Base-by-base conservation (phyloP, 2,888 invertebrate species). In the Pterostichus madidus region DNA sequence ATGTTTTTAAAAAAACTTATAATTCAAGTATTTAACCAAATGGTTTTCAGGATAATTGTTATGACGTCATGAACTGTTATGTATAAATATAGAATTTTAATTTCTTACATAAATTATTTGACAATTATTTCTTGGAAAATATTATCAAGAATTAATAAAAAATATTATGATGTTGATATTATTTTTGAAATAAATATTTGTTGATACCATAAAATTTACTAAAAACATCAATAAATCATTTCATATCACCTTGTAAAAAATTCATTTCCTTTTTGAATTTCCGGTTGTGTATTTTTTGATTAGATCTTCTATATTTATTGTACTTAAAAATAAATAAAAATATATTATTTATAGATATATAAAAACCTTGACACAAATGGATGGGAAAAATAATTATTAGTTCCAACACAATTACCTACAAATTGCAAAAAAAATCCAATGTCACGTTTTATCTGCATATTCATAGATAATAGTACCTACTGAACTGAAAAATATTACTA, bases 361-460 rank as follows among this genome's bases (percentile, higher is more conserved):
- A 44, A 4, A 24, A 64, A 15, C 68, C 68, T 71, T 71, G 68
- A 17, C 68, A 71, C 11, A 71, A 17, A 71, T 71, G 2, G 68
- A 71, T 71, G 68, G 10, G 44, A 46, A 71, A 71, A 8, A 64
- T 64, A n/a, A 71, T 46, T 71, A 15, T 44, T 64, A 32, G 5
- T 71, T 3, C 8, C 17, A 44, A 44, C 44, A 56, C 17, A 39
- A 44, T 46, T 44, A 71, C 68, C 17, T 68, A 44, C 44, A 44
- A 15, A 71, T 44, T 7, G 15, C 44, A 39, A 39, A 71, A 71
- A 44, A 64, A 7, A 59, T 35, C 32, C 64, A 64, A 64, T 64
- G 64, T n/a, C 64, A 71, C 39, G 15, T 71, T 46, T 71, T 17
- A 71, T 71, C 44, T 17, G 13, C 68, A 71, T 35, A 64, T 56